Conservation (phyloP, 1,140 invertebrate species). For the Arion vulgaris region DNA sequence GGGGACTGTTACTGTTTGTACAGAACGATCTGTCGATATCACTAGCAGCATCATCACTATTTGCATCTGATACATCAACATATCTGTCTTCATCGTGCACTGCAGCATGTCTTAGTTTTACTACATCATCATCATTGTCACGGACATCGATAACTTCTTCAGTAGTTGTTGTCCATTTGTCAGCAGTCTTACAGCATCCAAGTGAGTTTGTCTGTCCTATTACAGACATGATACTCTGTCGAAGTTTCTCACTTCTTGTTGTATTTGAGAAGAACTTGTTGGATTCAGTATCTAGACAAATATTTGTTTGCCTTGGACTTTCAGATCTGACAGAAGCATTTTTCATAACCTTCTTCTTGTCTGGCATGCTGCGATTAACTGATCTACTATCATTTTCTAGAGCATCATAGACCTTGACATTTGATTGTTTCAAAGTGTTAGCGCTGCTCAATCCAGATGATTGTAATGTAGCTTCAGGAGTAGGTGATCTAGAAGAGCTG, state of each 20-base stretch:
- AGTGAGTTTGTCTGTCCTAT: neutral
- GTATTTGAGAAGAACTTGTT: neutral
- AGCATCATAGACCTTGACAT: neutral
- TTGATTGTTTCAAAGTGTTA: neutral
- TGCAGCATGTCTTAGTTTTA: too few species aligned
- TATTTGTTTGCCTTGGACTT: neutral
- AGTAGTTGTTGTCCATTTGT: too few species aligned
- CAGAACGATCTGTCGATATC: neutral
- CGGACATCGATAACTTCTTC: too few species aligned
- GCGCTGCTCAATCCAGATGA: neutral
- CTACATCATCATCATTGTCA: too few species aligned
- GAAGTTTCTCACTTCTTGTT: neutral
- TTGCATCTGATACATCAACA: neutral
- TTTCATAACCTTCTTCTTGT: neutral
- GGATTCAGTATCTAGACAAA: neutral
- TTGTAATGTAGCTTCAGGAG: neutral
- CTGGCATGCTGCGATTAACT: neutral
- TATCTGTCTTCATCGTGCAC: neutral
- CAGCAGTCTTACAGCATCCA: neutral
- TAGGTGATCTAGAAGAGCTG: neutral
- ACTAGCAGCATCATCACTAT: neutral
- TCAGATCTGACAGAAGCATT: neutral
- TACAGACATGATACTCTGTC: neutral
- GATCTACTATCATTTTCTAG: neutral
- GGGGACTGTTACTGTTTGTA: neutral